These are phyloP conservation scores for Linurgus olivaceus DNA, from an alignment of 2,797 vertebrate genomes.

Conservation along the genomic window DNA sequence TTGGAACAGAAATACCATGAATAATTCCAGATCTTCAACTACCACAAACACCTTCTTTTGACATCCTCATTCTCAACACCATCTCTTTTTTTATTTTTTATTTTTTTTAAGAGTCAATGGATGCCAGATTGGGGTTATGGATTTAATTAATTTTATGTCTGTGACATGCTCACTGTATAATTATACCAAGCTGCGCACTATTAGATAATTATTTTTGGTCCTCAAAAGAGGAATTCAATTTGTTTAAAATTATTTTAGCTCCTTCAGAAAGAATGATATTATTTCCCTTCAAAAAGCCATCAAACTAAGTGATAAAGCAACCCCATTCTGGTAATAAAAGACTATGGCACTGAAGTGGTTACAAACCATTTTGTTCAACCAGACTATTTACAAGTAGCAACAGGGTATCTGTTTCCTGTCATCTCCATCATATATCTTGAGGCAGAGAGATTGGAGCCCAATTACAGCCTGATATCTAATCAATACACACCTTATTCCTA, in stretches of 20 bases:
- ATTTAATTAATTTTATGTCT: conserved; percentile 39
- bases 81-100: background rate
- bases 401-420: conserved; percentile 93
- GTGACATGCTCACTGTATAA: conserved; percentile 36
- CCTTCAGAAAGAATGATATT: background rate
- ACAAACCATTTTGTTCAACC: conserved; percentile 92
- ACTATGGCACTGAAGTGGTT: conserved; percentile 79
- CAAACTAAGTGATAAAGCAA: conserved; percentile 11
- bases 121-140: conserved; percentile 8
- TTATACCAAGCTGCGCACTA: conserved; percentile 35
- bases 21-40: conserved; percentile 15
- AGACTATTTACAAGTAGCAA: conserved; percentile 93
- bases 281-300: background rate
- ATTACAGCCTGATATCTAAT: conserved; percentile 99
- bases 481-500: conserved; percentile 99
- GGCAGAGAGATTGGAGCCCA: conserved; percentile 96
- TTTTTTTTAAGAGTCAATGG: background rate
- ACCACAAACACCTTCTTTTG: conserved; percentile 27
- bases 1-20: background rate
- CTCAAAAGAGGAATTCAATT: conserved; percentile 36
- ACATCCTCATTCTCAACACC: background rate
- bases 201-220: conserved; percentile 30
- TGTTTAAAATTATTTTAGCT: conserved; percentile 50
- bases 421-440: conserved; percentile 96
- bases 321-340: conserved; percentile 32